Base-by-base conservation (phyloP, 1,140 invertebrate species). In the Zaprionus ghesquierei region DNA sequence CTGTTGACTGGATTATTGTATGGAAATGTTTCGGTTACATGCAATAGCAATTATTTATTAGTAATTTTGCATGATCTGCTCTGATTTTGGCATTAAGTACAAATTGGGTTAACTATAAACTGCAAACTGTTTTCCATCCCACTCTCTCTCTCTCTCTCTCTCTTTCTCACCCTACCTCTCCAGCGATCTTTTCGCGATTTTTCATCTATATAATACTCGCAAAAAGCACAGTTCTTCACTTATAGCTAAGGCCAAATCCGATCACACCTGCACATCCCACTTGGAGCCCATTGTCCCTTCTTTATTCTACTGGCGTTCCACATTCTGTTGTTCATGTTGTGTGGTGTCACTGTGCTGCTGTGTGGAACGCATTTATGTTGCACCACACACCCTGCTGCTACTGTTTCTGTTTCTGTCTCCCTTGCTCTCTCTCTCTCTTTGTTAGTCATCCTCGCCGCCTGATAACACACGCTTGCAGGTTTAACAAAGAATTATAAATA, bases 181-280 rank as follows among this genome's bases (percentile, higher is more conserved):
- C 63, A 81, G 55, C 66, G 46, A 66, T 54, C 58, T 74, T 63
- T 77, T 87, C 6, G 84, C 69, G 79, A 89, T 89, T 89, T 87
- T 89, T 87, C 84, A 87, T 87, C 68, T 84, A 72, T 55, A 64
- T 87, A 87, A 87, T 89, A 87, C 84, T 87, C 84, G 71, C 79
- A 89, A 84, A 79, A 79, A 22, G 31, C 22, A 62, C 53, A 55
- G 53, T 41, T 51, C 29, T 49, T 58, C 5, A 41, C 33, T 65
- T 53, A 38, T 58, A 41, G 33, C 44, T 71, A 59, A 38, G 35
- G 31, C 33, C 60, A 35, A 53, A 46, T 59, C 29, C 20, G 22
- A 27, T 51, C 33, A 35, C 20, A 31, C 35, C 20, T 33, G 53
- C 29, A 29, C 18, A 62, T 12, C 44, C 35, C 64, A 58, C n/a